Conservation (phyloP, 2,888 invertebrate genomes). For the Bimastos eiseni region DNA sequence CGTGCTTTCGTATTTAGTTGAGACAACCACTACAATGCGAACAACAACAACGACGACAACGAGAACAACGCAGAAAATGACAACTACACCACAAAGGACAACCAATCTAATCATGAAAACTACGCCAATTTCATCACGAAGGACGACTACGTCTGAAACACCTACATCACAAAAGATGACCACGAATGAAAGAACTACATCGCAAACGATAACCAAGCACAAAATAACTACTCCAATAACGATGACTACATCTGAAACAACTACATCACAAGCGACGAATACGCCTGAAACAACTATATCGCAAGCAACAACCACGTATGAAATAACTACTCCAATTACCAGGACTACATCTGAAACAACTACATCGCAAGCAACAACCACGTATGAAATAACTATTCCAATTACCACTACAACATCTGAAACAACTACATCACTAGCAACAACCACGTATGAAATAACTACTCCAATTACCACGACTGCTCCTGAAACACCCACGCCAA, state of each 20-base stretch:
- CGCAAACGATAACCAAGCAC: too few species aligned
- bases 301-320: background rate
- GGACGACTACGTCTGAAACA: too few species aligned
- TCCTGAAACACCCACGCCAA: background rate
- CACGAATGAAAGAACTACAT: too few species aligned
- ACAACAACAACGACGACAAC: background rate
- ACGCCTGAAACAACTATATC: too few species aligned
- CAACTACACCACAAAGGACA: background rate
- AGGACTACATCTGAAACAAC: background rate
- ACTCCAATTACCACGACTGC: background rate
- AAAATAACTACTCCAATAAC: too few species aligned
- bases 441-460: background rate
- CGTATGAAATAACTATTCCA: background rate
- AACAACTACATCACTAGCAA: background rate
- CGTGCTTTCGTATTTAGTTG: background rate
- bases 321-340: background rate
- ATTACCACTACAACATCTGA: background rate
- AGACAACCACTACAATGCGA: background rate
- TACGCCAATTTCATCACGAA: background rate
- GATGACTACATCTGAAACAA: too few species aligned
- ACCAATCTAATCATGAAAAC: background rate
- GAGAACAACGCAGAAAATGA: background rate
- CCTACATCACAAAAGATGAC: too few species aligned
- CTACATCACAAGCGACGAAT: too few species aligned
- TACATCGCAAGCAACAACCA: background rate